Percentiles rank a stretch among this genome's conserved stretches.
phyloP scores from a whole-genome alignment of 2,888 invertebrate genomes.

The Tachina grossa region DNA sequence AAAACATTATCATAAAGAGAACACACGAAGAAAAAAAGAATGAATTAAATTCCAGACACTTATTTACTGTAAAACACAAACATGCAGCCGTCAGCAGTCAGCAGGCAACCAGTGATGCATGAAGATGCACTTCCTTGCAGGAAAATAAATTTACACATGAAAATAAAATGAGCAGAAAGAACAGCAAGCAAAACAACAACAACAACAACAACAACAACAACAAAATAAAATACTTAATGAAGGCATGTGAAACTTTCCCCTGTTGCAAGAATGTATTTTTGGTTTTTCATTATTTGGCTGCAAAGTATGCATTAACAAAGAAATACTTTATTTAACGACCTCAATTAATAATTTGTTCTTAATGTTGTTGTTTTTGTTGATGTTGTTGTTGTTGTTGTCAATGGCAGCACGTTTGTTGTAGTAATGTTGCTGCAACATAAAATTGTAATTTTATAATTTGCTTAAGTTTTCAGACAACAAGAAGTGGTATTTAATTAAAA shows the following conservation, averaged over 20 bases:
- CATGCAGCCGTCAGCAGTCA: slow-evolving; percentile 10
- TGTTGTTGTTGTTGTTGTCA: background rate
- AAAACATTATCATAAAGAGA: slow-evolving; percentile 21
- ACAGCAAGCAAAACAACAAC: slow-evolving; percentile 10
- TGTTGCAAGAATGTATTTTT: slow-evolving; percentile 29
- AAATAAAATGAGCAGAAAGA: slow-evolving; percentile 41
- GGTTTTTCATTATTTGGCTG: slow-evolving; percentile 15
- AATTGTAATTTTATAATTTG: slow-evolving; percentile 64
- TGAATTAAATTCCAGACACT: slow-evolving; percentile 60
- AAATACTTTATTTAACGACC: slow-evolving; percentile 69
- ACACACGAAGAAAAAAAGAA: slow-evolving; percentile 12
- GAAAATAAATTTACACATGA: slow-evolving; percentile 64
- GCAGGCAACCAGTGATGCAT: slow-evolving; percentile 59
- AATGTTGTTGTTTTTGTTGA: slow-evolving; percentile 31
- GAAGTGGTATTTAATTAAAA: slow-evolving; percentile 48
- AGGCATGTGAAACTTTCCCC: slow-evolving; percentile 52
- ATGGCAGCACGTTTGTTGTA: slow-evolving; percentile 44
- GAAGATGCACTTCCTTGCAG: slow-evolving; percentile 68
- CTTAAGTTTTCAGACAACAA: slow-evolving; percentile 52
- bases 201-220: background rate
- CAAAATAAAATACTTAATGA: slow-evolving; percentile 1
- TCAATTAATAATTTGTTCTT: slow-evolving; percentile 70
- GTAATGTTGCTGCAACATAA: slow-evolving; percentile 55
- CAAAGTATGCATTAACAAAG: slow-evolving; percentile 58
- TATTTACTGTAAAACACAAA: slow-evolving; percentile 40